phyloP scores from a whole-genome alignment of 2,113 vertebrate genomes.

The Misgurnus mizolepis region DNA sequence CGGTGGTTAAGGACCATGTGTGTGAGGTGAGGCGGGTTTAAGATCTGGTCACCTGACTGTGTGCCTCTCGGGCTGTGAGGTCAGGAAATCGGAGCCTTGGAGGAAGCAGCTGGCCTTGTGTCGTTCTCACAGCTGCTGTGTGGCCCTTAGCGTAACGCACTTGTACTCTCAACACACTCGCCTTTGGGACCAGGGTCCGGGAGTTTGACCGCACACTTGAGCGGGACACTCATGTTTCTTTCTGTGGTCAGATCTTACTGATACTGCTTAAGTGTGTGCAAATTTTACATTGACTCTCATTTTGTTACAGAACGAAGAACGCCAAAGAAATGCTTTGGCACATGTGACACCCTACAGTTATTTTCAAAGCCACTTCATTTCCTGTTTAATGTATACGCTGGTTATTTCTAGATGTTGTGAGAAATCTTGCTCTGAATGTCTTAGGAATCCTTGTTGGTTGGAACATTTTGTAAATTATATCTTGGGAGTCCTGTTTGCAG shows the following conservation, averaged over 20 bases:
- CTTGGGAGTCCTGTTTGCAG: background rate
- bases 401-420: constrained; percentile 34
- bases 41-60: constrained; percentile 75
- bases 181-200: constrained; percentile 63
- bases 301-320: background rate
- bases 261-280: constrained; percentile 29
- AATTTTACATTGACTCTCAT: constrained; percentile 17
- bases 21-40: constrained; percentile 50
- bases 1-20: constrained; percentile 9
- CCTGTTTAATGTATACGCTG: constrained; percentile 13
- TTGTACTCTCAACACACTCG: constrained; percentile 19
- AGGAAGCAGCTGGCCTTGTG: constrained; percentile 70
- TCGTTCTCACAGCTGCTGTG: constrained; percentile 62
- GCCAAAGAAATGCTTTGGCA: no score
- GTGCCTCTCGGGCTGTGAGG: constrained; percentile 57
- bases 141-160: constrained; percentile 39
- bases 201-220: constrained; percentile 31
- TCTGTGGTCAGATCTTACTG: constrained; percentile 42
- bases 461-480: constrained; percentile 21
- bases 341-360: background rate
- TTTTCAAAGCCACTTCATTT: constrained; percentile 22
- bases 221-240: constrained; percentile 38
- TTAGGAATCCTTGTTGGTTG: constrained; percentile 9
- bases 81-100: constrained; percentile 67
- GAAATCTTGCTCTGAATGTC: constrained; percentile 17